Conservation (phyloP, 2,888 invertebrate genomes). For the Caradrina kadenii region DNA sequence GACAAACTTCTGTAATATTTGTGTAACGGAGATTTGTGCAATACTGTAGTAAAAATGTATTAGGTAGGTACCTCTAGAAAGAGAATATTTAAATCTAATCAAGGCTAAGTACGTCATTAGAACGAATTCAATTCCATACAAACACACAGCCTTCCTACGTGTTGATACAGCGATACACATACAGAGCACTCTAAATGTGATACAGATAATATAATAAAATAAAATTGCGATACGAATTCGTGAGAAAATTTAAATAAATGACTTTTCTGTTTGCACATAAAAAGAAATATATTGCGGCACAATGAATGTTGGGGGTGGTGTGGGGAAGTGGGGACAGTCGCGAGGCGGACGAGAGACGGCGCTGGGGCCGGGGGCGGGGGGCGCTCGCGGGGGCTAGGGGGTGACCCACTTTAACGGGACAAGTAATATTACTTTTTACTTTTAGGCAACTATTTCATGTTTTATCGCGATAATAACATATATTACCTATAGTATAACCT, state of each 20-base stretch:
- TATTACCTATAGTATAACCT: slow-evolving; percentile 75
- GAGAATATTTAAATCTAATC: slow-evolving; percentile 37
- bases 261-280: slow-evolving; percentile 91
- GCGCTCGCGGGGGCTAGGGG: slow-evolving; percentile 75
- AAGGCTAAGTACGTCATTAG: slow-evolving; percentile 29
- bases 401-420: slow-evolving; percentile 91
- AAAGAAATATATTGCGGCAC: slow-evolving; percentile 91
- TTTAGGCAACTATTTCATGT: slow-evolving; percentile 91
- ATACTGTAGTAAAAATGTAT: slow-evolving; percentile 14
- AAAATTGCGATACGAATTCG: slow-evolving; percentile 91
- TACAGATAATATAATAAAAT: slow-evolving; percentile 90
- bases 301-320: slow-evolving; percentile 89
- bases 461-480: slow-evolving; percentile 88
- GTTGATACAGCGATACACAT: slow-evolving; percentile 74
- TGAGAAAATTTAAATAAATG: slow-evolving; percentile 91
- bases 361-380: slow-evolving; percentile 68
- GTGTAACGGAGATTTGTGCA: slow-evolving; percentile 33
- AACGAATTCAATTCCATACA: slow-evolving; percentile 47
- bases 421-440: slow-evolving; percentile 91
- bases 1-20: slow-evolving; percentile 59
- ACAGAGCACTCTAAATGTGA: slow-evolving; percentile 86
- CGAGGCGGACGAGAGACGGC: slow-evolving; percentile 82
- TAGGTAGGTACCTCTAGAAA: slow-evolving; percentile 7
- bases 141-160: slow-evolving; percentile 57
- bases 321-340: slow-evolving; percentile 84